Base-by-base conservation (phyloP, 2,888 invertebrate species). In the Agriotes lineatus region DNA sequence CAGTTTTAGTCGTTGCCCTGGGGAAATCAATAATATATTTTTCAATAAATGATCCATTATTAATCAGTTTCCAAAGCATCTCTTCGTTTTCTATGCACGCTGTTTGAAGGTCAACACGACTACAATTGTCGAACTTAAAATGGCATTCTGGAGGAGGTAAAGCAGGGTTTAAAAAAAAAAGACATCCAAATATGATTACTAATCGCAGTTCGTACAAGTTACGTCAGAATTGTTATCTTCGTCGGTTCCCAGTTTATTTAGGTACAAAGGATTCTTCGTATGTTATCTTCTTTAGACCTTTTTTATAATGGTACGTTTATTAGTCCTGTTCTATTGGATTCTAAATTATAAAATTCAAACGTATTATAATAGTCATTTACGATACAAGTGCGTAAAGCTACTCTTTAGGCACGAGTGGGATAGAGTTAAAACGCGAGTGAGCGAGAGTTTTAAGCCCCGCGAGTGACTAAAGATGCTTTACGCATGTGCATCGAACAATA, bases 231-330 rank as follows among this genome's bases (percentile, higher is more conserved):
- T 68, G 10, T 20, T 68, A 9, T 68, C 57, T 19, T 63, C 63
- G 18, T 63, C 63, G 0, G 50, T 68, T n/a, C 68, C 68, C 22
- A 68, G 63, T 58, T 58, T 68, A 10, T 33, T 58, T 10, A 63
- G 59, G 37, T 68, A 68, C 18, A 63, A 68, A 2, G 68, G 68
- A 12, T 44, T 68, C n/a, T 68, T 58, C 3, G 63, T 68, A 0
- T 68, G 68, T 57, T 68, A 68, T 16, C 16, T 68, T 16, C 6
- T 68, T 1, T 68, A 68, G 7, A 45, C 42, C 0, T 2, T 45
- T 12, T 6, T 22, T 1, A n/a, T 44, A 14, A 25, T 63, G 12
- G n/a, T 33, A 2, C 12, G 42, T 0, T 12, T 68, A 1, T 1
- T 57, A 0, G 19, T 42, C 5, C 42, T 63, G 10, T 35, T 63